Conservation (phyloP, 2,888 invertebrate genomes). For the Polydrusus pterygomalis region DNA sequence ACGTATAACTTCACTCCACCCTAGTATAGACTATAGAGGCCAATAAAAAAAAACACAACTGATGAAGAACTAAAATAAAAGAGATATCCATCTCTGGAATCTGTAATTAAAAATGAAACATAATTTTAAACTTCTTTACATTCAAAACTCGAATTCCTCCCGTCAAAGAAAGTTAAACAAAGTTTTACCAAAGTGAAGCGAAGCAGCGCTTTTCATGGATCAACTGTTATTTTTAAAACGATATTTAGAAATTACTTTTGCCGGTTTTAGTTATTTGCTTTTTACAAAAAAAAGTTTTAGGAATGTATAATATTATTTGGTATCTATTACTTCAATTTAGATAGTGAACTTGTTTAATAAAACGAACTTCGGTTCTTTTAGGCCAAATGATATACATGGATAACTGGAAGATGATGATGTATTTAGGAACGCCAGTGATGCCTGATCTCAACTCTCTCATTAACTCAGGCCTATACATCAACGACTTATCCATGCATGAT, state of each 20-base stretch:
- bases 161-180: neutral
- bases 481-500: conserved; percentile 99
- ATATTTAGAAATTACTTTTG: too few species aligned
- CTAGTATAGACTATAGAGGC: too few species aligned
- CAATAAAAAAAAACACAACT: too few species aligned
- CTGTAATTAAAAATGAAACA: too few species aligned
- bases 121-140: neutral
- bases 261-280: too few species aligned
- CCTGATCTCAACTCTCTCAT: conserved; percentile 94
- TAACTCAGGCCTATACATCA: conserved; percentile 95
- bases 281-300: neutral
- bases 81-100: too few species aligned
- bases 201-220: neutral
- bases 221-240: too few species aligned
- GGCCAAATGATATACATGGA: conserved; percentile 99
- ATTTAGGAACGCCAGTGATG: conserved; percentile 97
- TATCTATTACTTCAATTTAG: too few species aligned
- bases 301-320: too few species aligned
- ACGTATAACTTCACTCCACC: too few species aligned
- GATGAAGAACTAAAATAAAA: too few species aligned
- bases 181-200: neutral
- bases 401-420: conserved; percentile 98
- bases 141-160: neutral
- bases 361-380: conserved; percentile 66
- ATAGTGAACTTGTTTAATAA: too few species aligned